These are phyloP conservation scores for Pachyramphus minor DNA, from an alignment of 2,113 vertebrate genomes.

Conservation along the genomic window DNA sequence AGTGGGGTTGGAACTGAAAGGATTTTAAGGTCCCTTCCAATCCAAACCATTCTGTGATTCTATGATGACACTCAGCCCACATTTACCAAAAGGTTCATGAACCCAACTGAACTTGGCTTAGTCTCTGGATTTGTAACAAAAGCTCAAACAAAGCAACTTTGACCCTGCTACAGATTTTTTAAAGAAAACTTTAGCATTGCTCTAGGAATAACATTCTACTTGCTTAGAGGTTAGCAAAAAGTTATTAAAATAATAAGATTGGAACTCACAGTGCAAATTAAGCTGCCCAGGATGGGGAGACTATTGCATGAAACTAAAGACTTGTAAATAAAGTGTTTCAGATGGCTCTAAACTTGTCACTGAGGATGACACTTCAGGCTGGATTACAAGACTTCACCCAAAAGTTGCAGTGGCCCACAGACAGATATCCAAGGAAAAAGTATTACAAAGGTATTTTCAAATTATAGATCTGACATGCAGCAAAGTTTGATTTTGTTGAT, in stretches of 20 bases:
- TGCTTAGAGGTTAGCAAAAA: constrained; percentile 35
- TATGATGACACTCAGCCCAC: neutral
- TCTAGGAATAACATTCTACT: constrained; percentile 10
- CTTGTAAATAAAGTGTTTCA: constrained; percentile 13
- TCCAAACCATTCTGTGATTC: neutral
- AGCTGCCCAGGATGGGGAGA: neutral
- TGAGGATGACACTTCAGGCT: neutral
- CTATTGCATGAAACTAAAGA: neutral
- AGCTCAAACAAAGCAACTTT: constrained; percentile 27
- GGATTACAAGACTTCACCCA: neutral
- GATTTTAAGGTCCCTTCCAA: neutral
- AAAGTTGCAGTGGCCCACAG: neutral
- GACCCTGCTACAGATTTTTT: neutral
- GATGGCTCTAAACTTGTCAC: neutral
- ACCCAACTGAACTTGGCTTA: neutral
- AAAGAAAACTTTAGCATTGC: neutral
- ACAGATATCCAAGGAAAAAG: neutral
- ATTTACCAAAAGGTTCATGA: neutral
- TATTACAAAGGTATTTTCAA: neutral
- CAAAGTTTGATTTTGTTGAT: constrained; percentile 38
- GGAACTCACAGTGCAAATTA: constrained; percentile 1
- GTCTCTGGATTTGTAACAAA: constrained; percentile 5
- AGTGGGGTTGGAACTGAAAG: neutral
- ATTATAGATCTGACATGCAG: neutral
- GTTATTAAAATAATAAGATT: constrained; percentile 55